Evolutionary conservation across 2,797 vertebrate species (phyloP).

Genomic region (Enteromius unitaeniatus): DNA sequence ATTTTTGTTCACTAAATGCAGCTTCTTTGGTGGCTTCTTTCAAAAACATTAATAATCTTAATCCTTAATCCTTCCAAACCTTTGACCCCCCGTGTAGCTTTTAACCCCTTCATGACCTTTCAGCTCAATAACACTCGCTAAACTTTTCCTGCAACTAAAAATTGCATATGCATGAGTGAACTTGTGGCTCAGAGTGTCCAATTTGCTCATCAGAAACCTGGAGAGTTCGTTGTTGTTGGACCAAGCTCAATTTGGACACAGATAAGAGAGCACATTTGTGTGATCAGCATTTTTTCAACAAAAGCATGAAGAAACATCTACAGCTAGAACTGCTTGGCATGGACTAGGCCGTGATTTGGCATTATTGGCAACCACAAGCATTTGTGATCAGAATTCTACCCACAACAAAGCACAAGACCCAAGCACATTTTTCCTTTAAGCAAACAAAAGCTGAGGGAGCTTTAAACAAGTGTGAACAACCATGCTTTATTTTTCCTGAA

Average conservation of each 20-base stretch:
- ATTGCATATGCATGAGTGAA: background rate
- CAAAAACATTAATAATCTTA: background rate
- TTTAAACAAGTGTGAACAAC: constrained; percentile 26
- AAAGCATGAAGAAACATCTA: constrained; percentile 31
- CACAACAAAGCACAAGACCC: background rate
- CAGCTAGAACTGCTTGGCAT: constrained; percentile 20
- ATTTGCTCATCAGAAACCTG: constrained; percentile 42
- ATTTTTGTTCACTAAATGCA: background rate
- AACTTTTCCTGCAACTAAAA: constrained; percentile 9
- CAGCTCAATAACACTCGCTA: background rate
- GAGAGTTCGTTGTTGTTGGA: constrained; percentile 42
- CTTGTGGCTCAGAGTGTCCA: constrained; percentile 37
- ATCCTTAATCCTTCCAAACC: background rate
- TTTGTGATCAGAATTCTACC: constrained; percentile 33
- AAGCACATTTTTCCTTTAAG: constrained; percentile 14
- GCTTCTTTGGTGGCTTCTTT: background rate
- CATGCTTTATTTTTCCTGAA: background rate
- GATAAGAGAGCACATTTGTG: constrained; percentile 38
- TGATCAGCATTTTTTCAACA: constrained; percentile 27
- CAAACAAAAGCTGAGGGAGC: constrained; percentile 17
- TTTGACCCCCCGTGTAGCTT: background rate
- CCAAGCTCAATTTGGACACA: constrained; percentile 41
- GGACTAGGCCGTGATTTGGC: background rate
- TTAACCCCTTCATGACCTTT: background rate
- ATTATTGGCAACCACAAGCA: constrained; percentile 21